Evolutionary conservation across 2,113 vertebrate genomes (phyloP), one percentile per base, ranked within the genome.

Genomic region (Chelonoidis abingdonii): DNA sequence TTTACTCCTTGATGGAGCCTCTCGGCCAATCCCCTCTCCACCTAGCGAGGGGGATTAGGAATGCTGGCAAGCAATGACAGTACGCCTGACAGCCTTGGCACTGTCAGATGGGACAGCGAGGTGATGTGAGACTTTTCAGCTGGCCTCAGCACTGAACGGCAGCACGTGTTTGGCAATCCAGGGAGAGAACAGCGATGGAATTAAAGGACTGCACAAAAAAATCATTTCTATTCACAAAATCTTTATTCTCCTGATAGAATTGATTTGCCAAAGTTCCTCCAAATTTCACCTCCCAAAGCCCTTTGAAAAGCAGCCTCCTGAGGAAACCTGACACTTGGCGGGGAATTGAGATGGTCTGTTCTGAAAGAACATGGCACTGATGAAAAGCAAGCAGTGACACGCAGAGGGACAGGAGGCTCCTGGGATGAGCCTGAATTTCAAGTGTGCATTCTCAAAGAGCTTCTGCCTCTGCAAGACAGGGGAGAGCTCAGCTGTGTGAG

Each of bases 341-440:
- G 3, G 0, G 44, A 25, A 5, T 16, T 0, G 0, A 2, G 0
- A 19, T 7, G 62, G 29, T 14, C 80, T 0, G 0, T 62, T 76
- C 80, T 35, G 9, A 0, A 53, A 2, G 12, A 57, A 0, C 0
- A 25, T 3, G 47, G 29, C 41, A 11, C n/a, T 76, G 5, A 0
- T 0, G 6, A 50, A 88, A 47, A 49, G 13, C 19, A 41, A 41
- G 35, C 44, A 2, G 0, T 49, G 83, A 50, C 59, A 31, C 25
- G 10, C 3, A 8, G 27, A 44, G n/a, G 25, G 6, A 82, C 41
- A 5, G 21, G 11, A 16, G 19, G 22, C 29, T 65, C 38, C 44
- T n/a, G 75, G 25, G 17, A n/a, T 41, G n/a, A 75, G 38, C 9
- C 17, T 22, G 21, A 21, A 21, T 75, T 52, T 72, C 35, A 38